Evolutionary conservation across 2,113 vertebrate genomes (phyloP).

Genomic region (Ia io): DNA sequence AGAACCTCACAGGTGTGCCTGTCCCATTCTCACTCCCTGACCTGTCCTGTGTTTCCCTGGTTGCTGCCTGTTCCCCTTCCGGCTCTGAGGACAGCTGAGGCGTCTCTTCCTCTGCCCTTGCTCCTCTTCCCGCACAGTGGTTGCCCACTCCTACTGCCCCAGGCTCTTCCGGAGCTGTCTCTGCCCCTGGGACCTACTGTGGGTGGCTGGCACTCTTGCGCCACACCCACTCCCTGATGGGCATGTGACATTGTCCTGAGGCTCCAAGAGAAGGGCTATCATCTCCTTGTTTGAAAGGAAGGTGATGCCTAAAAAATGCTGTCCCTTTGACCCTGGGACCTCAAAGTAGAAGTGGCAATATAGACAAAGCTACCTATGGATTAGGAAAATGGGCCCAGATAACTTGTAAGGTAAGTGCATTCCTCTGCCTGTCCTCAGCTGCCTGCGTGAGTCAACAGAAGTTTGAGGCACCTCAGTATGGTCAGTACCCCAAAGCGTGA

Average conservation of each 20-base stretch:
- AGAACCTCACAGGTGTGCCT: not conserved
- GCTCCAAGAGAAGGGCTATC: not conserved
- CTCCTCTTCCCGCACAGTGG: not conserved
- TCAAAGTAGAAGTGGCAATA: not conserved
- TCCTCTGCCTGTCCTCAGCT: not conserved
- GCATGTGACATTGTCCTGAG: not conserved
- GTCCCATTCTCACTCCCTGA: not conserved
- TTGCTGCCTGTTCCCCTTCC: not conserved
- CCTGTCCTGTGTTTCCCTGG: not conserved
- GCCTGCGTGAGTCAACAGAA: not conserved
- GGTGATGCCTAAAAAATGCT: not conserved
- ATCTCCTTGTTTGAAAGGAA: not conserved
- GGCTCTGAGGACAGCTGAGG: not conserved
- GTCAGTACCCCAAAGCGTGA: not conserved
- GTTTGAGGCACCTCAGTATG: not conserved
- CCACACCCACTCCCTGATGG: not conserved
- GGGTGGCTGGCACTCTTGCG: not conserved
- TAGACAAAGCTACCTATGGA: not conserved
- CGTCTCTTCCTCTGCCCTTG: not conserved
- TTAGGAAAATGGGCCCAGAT: not conserved
- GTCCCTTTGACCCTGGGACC: not conserved
- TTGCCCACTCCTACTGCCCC: not conserved
- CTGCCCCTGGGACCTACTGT: not conserved
- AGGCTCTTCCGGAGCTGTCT: not conserved
- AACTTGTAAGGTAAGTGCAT: not conserved